Percentiles rank a stretch among this genome's conserved stretches.
Conservation (phyloP, 1,140 invertebrate species). For the Meloidogyne floridensis region DNA sequence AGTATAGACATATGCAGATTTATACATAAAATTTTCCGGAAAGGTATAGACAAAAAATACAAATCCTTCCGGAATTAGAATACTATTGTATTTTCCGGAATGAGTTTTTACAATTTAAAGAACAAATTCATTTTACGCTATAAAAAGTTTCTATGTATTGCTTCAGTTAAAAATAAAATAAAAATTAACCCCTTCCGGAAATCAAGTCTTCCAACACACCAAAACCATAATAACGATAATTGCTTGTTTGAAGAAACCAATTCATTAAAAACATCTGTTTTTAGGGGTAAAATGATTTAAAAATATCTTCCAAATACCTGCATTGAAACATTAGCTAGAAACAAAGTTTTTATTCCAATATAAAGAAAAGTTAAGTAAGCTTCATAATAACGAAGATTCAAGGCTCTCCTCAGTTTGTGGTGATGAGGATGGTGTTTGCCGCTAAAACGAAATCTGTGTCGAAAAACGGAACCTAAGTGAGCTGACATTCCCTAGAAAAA, state of each 20-base stretch:
- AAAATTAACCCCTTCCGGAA: conserved; percentile 50
- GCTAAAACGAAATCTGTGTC: conserved; percentile 57
- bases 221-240: conserved; percentile 66
- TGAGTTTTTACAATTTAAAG: neutral
- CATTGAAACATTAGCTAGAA: conserved; percentile 57
- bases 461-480: conserved; percentile 61
- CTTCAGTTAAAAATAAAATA: neutral
- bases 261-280: conserved; percentile 69
- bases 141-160: neutral
- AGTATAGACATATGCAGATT: no score
- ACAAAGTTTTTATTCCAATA: conserved; percentile 59
- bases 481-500: conserved; percentile 52
- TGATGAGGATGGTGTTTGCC: conserved; percentile 49
- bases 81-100: no score
- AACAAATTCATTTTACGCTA: neutral
- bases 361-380: conserved; percentile 63
- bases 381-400: conserved; percentile 64
- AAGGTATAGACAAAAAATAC: no score
- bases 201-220: conserved; percentile 60
- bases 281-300: neutral
- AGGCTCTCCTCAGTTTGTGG: conserved; percentile 51
- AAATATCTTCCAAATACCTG: conserved; percentile 40
- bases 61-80: neutral
- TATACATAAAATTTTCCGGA: no score
- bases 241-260: conserved; percentile 68